Base-by-base conservation (phyloP, 2,888 invertebrate genomes). In the Agonum fuliginosum region DNA sequence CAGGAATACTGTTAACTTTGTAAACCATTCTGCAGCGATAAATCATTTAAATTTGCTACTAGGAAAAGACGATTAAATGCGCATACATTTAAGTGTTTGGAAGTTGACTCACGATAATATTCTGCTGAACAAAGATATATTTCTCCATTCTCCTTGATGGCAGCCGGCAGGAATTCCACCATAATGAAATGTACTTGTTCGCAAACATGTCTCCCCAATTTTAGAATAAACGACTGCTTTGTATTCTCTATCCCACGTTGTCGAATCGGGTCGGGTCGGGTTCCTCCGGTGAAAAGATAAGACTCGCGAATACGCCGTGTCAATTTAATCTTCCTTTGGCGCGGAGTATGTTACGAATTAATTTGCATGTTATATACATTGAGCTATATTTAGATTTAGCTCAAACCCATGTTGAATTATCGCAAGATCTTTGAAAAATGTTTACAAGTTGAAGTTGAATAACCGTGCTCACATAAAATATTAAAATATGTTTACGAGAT, bases 351-450 rank as follows among this genome's bases (percentile, higher is more conserved):
- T 62, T 62, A 30, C 58, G 58, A 62, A 62, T 62, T 62, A 17
- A 62, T 62, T 62, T 62, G 58, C 58, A 62, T 62, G 58, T 30
- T 62, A 14, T 62, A 62, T 62, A 62, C 58, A 62, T 62, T 62
- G 27, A 62, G 58, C 30, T 62, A 62, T 62, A 62, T 62, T 62
- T 54, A 54, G 54, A 54, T 54, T 54, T 30, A 62, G 58, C 30
- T 62, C 58, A 17, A 27, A 62, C 14, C 58, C 58, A 62, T 62
- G 58, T 62, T 17, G 30, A 62, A 30, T 62, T 62, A 62, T 62
- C 58, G 27, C 3, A 12, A 1, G 10, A 62, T 62, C 58, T 62
- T n/a, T 46, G 51, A 62, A 62, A 58, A 62, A 62, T 62, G 34
- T 30, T 62, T 62, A 62, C 58, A 34, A 22, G 54, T 1, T 37